Evolutionary conservation across 2,888 invertebrate species (phyloP), one percentile per base, ranked within the genome.

Genomic region (Hirtodrosophila trivittata): DNA sequence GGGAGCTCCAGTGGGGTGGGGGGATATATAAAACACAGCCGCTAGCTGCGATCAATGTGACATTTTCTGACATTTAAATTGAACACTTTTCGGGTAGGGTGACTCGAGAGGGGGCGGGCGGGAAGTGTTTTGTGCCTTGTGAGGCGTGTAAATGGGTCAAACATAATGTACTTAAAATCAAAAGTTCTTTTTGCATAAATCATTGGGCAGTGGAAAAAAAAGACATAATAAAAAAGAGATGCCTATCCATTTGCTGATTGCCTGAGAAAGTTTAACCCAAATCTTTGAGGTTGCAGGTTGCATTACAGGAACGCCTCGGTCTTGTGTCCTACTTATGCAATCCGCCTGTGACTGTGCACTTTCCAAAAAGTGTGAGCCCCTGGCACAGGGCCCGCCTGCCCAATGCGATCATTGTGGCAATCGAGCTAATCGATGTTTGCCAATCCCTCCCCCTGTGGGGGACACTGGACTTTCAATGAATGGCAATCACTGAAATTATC

Each of bases 61-160:
- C 71, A 71, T 71, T 71, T 70, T 75, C 37, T 71, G 71, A 75
- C 71, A 71, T 75, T 71, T 71, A 71, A 75, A 71, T 51, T 54
- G 68, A 37, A 43, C 25, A 25, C 30, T 71, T 32, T 28, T 10
- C 10, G 35, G 35, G 30, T 2, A 3, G 7, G 2, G 9, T 1
- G 1, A 14, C 13, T 12, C 28, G 30, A 16, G 16, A 14, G 3
- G 26, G 1, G 3, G 16, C 6, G 13, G 35, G 9, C 9, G 33
- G 13, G 13, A 5, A 21, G 18, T 21, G 18, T 21, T 5, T 21
- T 12, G 3, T 25, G 25, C 13, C 21, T 21, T 55, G 56, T 47
- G 46, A 32, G 18, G 26, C 49, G 46, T 54, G 56, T 41, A 64
- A 71, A 45, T 71, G 55, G 70, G 75, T 55, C 75, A 60, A 10